Evolutionary conservation across 2,113 vertebrate species (phyloP).

Genomic region (Dolichotis patagonum): DNA sequence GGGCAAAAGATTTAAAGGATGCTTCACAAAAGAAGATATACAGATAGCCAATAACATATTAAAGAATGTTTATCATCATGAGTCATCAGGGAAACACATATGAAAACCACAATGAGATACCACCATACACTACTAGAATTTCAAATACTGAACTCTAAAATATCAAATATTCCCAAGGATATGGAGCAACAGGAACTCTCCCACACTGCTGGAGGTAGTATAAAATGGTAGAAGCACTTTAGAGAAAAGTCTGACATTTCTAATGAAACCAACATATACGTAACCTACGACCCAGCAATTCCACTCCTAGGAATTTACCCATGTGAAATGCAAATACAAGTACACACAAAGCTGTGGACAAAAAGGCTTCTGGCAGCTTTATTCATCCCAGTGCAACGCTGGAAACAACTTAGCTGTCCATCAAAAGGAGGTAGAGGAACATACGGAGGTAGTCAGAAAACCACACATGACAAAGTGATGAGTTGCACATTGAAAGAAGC

Average conservation of each 20-base stretch:
- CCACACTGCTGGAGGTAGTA: background rate
- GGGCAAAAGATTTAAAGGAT: background rate
- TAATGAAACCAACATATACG: background rate
- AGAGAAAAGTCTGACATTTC: background rate
- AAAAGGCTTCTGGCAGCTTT: background rate
- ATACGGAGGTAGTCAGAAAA: background rate
- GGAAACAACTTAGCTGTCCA: background rate
- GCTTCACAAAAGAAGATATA: background rate
- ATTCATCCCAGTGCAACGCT: background rate
- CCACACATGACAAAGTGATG: background rate
- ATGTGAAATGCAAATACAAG: background rate
- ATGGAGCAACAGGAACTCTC: background rate
- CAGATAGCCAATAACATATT: background rate
- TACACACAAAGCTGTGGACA: background rate
- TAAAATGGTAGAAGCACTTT: background rate
- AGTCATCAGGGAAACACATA: conserved; percentile 1
- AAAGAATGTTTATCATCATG: background rate
- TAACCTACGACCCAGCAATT: background rate
- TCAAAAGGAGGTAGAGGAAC: background rate
- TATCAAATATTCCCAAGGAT: background rate
- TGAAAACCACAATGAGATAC: background rate
- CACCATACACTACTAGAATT: background rate
- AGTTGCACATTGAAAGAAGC: background rate
- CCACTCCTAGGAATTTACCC: background rate
- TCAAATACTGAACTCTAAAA: background rate